phyloP scores from a whole-genome alignment of 2,113 vertebrate species.

The Axis porcinus region DNA sequence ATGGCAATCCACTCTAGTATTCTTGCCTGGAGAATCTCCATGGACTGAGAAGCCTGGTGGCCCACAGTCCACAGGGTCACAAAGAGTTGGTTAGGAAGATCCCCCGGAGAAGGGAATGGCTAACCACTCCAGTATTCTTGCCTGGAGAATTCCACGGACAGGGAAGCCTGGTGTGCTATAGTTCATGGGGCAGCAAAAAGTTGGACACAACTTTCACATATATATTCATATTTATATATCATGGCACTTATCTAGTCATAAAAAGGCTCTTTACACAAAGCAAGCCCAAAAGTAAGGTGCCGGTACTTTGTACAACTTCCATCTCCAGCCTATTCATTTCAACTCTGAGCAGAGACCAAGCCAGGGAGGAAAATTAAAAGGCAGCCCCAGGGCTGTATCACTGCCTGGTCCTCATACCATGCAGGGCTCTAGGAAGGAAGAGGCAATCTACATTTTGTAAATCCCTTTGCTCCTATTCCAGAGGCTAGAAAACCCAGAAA shows the following conservation, averaged over 20 bases:
- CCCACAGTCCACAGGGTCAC: no score
- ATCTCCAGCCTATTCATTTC: constrained; percentile 75
- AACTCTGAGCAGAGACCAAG: constrained; percentile 70
- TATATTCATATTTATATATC: constrained; percentile 74
- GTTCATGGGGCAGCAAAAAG: neutral
- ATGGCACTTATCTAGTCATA: constrained; percentile 77
- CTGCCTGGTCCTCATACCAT: neutral
- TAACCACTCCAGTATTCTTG: no score
- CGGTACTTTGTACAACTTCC: constrained; percentile 66
- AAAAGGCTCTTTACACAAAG: constrained; percentile 77
- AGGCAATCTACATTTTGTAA: neutral
- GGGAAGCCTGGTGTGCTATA: no score
- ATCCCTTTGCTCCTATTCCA: neutral
- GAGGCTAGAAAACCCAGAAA: neutral
- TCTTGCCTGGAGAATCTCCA: no score
- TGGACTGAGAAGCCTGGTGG: no score
- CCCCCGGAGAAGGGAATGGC: no score
- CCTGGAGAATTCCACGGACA: no score
- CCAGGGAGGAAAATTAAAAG: neutral
- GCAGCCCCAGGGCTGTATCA: neutral
- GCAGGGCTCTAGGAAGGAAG: neutral
- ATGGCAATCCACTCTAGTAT: no score
- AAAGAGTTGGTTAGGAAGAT: no score
- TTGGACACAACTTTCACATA: constrained; percentile 42
- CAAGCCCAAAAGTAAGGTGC: constrained; percentile 72